These are phyloP conservation scores for Lasioglossum lativentre DNA, from an alignment of 2,888 invertebrate genomes.

Conservation along the genomic window DNA sequence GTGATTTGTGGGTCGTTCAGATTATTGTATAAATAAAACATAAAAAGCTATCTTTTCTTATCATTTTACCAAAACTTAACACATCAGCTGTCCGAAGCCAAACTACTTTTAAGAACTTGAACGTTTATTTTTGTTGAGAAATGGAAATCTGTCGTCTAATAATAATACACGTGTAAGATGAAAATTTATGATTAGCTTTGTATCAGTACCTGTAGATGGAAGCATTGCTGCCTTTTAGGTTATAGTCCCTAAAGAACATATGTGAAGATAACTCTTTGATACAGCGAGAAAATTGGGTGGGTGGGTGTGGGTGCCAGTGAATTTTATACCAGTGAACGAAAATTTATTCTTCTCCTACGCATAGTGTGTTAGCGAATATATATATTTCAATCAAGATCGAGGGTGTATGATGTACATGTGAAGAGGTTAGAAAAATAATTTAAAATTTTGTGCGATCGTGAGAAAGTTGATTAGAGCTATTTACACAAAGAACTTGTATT, in stretches of 20 bases:
- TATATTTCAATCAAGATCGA: slow-evolving; percentile 27
- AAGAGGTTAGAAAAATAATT: slow-evolving; percentile 44
- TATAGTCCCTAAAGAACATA: neutral
- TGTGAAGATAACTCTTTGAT: neutral
- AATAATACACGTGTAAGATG: neutral
- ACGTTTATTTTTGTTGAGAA: neutral
- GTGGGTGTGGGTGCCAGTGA: slow-evolving; percentile 17
- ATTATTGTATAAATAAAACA: slow-evolving; percentile 80
- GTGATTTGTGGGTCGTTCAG: slow-evolving; percentile 71
- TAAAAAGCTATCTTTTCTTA: slow-evolving; percentile 60
- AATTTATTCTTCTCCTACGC: slow-evolving; percentile 4
- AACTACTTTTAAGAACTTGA: neutral
- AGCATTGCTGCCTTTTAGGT: slow-evolving; percentile 9
- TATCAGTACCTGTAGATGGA: slow-evolving; percentile 21
- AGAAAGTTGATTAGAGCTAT: slow-evolving; percentile 3
- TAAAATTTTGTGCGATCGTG: neutral
- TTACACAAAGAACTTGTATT: neutral
- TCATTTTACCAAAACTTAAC: neutral
- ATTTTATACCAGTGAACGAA: slow-evolving; percentile 27
- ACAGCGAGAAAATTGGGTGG: neutral
- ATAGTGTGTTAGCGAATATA: slow-evolving; percentile 14
- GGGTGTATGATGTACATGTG: slow-evolving; percentile 22
- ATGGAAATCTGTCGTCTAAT: neutral
- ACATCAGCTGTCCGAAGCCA: neutral
- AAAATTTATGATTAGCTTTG: neutral